A percentile compares a stretch with the other conserved stretches of the same genome.
phyloP scores from a whole-genome alignment of 2,113 vertebrate genomes.

The Mesoclemmys tuberculata region DNA sequence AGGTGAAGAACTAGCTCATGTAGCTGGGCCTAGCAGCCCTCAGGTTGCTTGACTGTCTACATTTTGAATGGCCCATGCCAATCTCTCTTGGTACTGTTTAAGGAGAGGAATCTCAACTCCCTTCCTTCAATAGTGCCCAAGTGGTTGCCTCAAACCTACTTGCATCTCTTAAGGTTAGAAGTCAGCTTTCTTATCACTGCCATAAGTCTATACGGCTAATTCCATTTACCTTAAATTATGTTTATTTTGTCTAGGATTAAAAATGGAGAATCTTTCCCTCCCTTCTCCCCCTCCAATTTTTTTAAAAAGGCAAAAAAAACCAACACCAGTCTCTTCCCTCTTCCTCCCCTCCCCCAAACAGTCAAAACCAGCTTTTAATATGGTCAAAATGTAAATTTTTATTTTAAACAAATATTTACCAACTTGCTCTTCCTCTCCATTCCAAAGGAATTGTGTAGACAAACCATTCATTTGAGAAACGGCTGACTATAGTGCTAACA shows the following conservation, averaged over 20 bases:
- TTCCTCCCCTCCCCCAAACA: too few relatives aligned
- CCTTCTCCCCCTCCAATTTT: too few relatives aligned
- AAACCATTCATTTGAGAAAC: not conserved
- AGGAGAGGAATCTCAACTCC: not conserved
- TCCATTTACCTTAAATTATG: not conserved
- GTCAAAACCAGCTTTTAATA: not conserved
- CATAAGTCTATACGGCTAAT: not conserved
- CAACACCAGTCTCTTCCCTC: too few relatives aligned
- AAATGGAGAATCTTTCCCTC: not conserved
- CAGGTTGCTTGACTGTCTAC: too few relatives aligned
- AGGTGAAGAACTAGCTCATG: not conserved
- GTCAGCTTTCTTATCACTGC: not conserved
- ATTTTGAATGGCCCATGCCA: too few relatives aligned
- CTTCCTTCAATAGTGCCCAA: not conserved
- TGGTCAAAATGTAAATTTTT: not conserved
- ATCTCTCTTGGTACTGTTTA: too few relatives aligned
- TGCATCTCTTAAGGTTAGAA: not conserved
- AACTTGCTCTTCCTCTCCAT: not conserved
- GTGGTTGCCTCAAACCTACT: not conserved
- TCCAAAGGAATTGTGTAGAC: not conserved
- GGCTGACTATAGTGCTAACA: not conserved
- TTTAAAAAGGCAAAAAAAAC: too few relatives aligned
- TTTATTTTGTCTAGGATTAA: not conserved
- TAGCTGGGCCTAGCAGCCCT: too few relatives aligned
- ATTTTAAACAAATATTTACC: not conserved